Conservation (phyloP, 30 jellyfish, hydroid and myxozoan species). For the Hydra vulgaris region DNA sequence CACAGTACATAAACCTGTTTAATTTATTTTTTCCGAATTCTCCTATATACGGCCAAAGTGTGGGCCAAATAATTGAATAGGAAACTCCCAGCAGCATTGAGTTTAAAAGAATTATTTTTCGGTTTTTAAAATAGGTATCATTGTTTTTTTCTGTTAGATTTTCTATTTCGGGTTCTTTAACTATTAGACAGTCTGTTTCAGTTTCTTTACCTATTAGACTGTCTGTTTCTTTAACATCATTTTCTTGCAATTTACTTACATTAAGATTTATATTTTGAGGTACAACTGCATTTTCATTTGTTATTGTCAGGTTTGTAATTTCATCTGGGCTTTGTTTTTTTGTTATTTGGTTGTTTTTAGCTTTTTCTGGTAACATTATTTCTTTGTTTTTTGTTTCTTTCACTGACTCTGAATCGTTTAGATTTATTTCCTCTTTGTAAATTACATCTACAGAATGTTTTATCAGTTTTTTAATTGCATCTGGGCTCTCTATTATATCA, state of each 20-base stretch:
- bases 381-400: background rate
- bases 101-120: constrained; percentile 8
- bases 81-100: constrained; percentile 20
- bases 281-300: background rate
- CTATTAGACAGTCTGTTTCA: background rate
- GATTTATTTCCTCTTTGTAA: background rate
- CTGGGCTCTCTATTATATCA: background rate
- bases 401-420: background rate
- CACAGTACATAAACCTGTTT: constrained; percentile 3
- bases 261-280: background rate
- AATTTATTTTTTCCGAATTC: background rate
- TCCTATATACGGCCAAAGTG: constrained; percentile 23
- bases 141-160: background rate
- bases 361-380: background rate
- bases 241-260: background rate
- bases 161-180: background rate
- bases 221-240: background rate
- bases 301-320: background rate
- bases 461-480: background rate
- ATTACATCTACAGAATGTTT: background rate
- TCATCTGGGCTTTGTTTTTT: background rate
- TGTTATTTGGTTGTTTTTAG: background rate
- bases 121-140: background rate
- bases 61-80: constrained; percentile 34
- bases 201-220: background rate